A percentile compares a stretch with the other conserved stretches of the same genome.
Evolutionary conservation across 2,113 vertebrate species (phyloP).

Genomic region (Tympanuchus pallidicinctus): DNA sequence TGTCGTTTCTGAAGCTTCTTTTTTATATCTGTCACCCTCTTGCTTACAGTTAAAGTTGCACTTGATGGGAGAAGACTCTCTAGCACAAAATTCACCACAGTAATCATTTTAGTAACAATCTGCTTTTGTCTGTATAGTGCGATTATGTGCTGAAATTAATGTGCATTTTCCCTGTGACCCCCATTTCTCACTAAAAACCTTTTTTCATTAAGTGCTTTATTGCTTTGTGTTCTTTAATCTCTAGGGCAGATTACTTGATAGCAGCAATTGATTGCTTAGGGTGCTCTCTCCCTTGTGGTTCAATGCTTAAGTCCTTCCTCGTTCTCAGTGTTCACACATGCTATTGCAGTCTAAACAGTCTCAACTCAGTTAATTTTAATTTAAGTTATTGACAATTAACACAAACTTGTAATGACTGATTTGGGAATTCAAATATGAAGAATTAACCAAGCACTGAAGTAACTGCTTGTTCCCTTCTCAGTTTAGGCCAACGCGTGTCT

Average conservation of each 20-base stretch:
- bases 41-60: not conserved
- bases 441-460: not conserved
- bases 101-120: constrained; percentile 6
- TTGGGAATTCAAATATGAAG: not conserved
- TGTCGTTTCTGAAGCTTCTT: not conserved
- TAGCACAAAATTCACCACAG: not conserved
- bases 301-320: not conserved
- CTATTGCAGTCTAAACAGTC: not conserved
- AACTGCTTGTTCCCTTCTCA: not conserved
- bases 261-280: constrained; percentile 48
- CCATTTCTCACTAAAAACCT: constrained; percentile 46
- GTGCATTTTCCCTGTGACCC: constrained; percentile 22
- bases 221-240: constrained; percentile 48
- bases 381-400: not conserved
- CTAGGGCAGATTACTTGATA: constrained; percentile 51
- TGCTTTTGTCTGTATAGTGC: constrained; percentile 26
- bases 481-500: not conserved
- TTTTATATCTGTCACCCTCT: not conserved
- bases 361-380: not conserved
- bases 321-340: not conserved
- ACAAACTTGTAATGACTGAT: not conserved
- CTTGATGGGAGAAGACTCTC: not conserved
- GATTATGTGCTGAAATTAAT: constrained; percentile 37
- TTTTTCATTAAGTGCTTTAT: constrained; percentile 33
- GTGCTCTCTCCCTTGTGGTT: constrained; percentile 33